A percentile compares a stretch with the other conserved stretches of the same genome.
phyloP scores from a whole-genome alignment of 2,797 vertebrate genomes.

The Lagodon rhomboides region DNA sequence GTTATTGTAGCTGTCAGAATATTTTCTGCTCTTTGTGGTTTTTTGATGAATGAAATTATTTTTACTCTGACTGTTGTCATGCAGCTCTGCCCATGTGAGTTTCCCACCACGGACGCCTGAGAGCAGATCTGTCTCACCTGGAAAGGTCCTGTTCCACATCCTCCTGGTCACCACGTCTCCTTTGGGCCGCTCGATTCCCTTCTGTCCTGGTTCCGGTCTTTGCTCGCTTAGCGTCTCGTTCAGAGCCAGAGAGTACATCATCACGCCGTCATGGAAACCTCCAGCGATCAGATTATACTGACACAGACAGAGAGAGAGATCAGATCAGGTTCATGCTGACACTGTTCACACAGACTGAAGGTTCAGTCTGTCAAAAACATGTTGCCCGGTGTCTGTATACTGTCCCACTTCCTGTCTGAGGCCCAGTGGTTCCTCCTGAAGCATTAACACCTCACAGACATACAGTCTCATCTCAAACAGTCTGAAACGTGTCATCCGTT shows the following conservation, averaged over 20 bases:
- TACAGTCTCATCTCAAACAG: too few species aligned
- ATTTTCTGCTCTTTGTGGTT: slow-evolving; percentile 11
- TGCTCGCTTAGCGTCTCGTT: slow-evolving; percentile 84
- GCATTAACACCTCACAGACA: too few species aligned
- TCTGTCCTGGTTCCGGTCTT: slow-evolving; percentile 57
- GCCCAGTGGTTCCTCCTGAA: too few species aligned
- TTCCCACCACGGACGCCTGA: background rate
- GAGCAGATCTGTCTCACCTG: slow-evolving; percentile 78
- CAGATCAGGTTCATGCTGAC: background rate
- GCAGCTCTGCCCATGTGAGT: background rate
- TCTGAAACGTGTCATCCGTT: background rate
- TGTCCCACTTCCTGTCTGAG: too few species aligned
- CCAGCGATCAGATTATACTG: slow-evolving; percentile 91
- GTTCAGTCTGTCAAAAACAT: too few species aligned
- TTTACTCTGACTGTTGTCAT: background rate
- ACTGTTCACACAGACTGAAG: too few species aligned
- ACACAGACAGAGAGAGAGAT: background rate
- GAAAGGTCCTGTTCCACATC: slow-evolving; percentile 85
- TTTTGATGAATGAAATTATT: background rate
- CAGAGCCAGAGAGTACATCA: slow-evolving; percentile 90
- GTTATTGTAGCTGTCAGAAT: background rate
- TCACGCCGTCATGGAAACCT: slow-evolving; percentile 90
- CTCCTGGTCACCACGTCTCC: slow-evolving; percentile 79
- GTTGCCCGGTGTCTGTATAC: too few species aligned
- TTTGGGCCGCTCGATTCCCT: slow-evolving; percentile 61